Evolutionary conservation across 2,113 vertebrate species (phyloP).

Genomic region (Rana temporaria): DNA sequence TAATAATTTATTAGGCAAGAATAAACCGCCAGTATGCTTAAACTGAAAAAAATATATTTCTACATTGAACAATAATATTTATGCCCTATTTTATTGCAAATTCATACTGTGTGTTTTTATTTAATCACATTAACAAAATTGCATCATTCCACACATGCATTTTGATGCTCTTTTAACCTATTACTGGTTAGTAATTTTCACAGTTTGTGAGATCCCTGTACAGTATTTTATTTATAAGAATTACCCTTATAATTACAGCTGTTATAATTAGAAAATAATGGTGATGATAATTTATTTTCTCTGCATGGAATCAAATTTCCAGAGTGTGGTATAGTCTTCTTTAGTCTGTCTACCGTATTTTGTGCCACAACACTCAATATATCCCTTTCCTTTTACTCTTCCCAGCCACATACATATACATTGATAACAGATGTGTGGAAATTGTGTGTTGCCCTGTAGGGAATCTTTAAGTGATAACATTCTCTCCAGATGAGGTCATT

Average conservation of each 20-base stretch:
- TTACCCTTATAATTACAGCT: slow-evolving; percentile 46
- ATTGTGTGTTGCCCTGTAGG: not conserved
- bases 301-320: slow-evolving; percentile 49
- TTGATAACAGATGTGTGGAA: slow-evolving; percentile 44
- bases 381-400: slow-evolving; percentile 9
- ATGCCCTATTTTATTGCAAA: no score
- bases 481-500: slow-evolving; percentile 1
- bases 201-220: slow-evolving; percentile 41
- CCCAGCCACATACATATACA: slow-evolving; percentile 32
- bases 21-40: no score
- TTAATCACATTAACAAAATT: not conserved
- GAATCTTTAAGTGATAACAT: slow-evolving; percentile 26
- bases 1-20: no score
- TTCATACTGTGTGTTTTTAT: not conserved
- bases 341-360: slow-evolving; percentile 15
- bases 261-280: slow-evolving; percentile 50
- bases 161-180: slow-evolving; percentile 28
- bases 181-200: slow-evolving; percentile 45
- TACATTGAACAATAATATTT: no score
- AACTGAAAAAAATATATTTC: no score
- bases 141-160: not conserved
- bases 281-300: slow-evolving; percentile 42
- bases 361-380: slow-evolving; percentile 41
- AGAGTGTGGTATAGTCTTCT: slow-evolving; percentile 21
- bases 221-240: slow-evolving; percentile 51